Percentiles rank a stretch among this genome's conserved stretches.
These are phyloP conservation scores for Euplexia lucipara DNA, from an alignment of 2,888 invertebrate genomes.

Conservation along the genomic window DNA sequence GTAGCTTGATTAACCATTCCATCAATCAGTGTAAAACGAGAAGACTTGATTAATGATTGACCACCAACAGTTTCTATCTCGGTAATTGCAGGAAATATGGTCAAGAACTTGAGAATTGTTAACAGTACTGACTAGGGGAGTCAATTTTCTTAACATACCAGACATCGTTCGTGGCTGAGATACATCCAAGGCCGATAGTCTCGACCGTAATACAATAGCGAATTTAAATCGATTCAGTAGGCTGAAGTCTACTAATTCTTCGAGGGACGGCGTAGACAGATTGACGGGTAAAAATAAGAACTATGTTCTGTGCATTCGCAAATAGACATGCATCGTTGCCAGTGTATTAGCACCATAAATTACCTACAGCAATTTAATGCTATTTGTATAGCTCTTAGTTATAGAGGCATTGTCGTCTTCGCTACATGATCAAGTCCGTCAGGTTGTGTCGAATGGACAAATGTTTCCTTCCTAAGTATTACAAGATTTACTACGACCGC, in stretches of 20 bases:
- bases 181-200: constrained; percentile 34
- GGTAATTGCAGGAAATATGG: constrained; percentile 46
- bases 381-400: constrained; percentile 38
- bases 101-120: constrained; percentile 23
- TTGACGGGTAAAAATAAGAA: constrained; percentile 39
- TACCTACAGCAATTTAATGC: constrained; percentile 28
- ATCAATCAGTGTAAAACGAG: constrained; percentile 19
- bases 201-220: constrained; percentile 45
- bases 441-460: constrained; percentile 24
- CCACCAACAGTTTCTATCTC: constrained; percentile 25
- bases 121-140: constrained; percentile 23
- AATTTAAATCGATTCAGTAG: constrained; percentile 55
- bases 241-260: constrained; percentile 35
- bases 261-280: constrained; percentile 17
- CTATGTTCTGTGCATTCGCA: constrained; percentile 40
- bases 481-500: no score
- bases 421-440: constrained; percentile 20
- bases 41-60: constrained; percentile 31
- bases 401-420: constrained; percentile 25
- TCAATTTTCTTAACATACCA: constrained; percentile 41
- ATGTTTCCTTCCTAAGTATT: constrained; percentile 13
- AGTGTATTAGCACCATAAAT: constrained; percentile 44
- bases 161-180: constrained; percentile 38
- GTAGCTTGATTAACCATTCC: constrained; percentile 15
- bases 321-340: constrained; percentile 49